A percentile compares a stretch with the other conserved stretches of the same genome.
Evolutionary conservation across 2,113 vertebrate species (phyloP).

Genomic region (Myotis yumanensis): DNA sequence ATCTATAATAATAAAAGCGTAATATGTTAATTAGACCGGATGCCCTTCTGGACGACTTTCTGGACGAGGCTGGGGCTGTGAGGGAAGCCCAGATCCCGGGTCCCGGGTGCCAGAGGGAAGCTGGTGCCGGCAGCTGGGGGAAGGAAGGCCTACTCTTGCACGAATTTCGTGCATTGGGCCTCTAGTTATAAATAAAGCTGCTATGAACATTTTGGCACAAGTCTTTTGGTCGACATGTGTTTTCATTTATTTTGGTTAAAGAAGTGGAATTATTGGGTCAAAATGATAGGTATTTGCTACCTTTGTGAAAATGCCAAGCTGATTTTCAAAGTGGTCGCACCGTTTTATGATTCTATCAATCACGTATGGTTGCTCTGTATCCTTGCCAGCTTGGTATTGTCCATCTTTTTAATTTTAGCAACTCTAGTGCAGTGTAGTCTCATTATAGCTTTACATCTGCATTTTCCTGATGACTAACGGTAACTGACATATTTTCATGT

Average conservation of each 20-base stretch:
- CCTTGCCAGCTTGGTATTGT: background rate
- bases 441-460: background rate
- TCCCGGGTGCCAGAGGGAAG: too few relatives aligned
- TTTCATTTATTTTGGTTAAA: background rate
- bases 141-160: too few relatives aligned
- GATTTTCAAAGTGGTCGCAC: background rate
- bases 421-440: background rate
- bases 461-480: background rate
- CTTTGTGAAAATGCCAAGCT: background rate
- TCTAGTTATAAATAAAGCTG: background rate
- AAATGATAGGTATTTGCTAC: background rate
- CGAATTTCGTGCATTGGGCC: too few relatives aligned
- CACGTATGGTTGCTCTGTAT: background rate
- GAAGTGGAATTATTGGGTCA: background rate
- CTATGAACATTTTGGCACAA: background rate
- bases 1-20: too few relatives aligned
- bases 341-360: background rate
- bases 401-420: background rate
- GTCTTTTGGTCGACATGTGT: background rate
- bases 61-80: too few relatives aligned
- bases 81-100: too few relatives aligned
- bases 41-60: too few relatives aligned
- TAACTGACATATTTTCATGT: background rate
- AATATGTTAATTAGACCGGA: too few relatives aligned
- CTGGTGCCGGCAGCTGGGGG: too few relatives aligned